Base-by-base conservation (phyloP, 2,113 vertebrate genomes). In the Progne subis region DNA sequence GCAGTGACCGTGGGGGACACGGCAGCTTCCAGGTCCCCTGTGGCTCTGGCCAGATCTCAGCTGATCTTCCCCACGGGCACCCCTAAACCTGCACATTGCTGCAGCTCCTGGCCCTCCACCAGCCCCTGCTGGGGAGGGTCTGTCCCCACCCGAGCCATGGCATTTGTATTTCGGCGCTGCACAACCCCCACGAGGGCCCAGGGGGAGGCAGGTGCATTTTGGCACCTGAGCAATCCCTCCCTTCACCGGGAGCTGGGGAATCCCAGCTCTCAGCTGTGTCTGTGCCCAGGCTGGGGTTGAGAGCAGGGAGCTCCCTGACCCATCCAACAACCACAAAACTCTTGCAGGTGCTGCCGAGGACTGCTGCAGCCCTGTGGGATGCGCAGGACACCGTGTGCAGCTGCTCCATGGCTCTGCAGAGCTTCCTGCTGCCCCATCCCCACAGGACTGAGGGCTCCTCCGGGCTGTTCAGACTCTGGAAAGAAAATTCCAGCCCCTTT, bases 91-190 rank as follows among this genome's bases (percentile, higher is more conserved):
- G 18, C 37, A 15, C 14, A 4, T 4, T 31, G 24, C 16, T 34
- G 59, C 16, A 55, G 1, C 67, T 29, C 46, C 64, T 64, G 77
- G 8, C 49, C 32, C 28, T 12, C 29, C 11, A 25, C 2, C 41
- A 43, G 29, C 61, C 63, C 20, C 37, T 14, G 52, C n/a, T 24
- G 23, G 20, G 17, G 23, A 19, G 11, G 15, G 4, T 60, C 29
- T 86, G 50, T 11, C 21, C 67, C 8, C 5, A 11, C 19, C 29
- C 8, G 18, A n/a, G 71, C 32, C 23, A 28, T 9, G 23, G n/a
- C 31, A 6, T 14, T 46, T 61, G n/a, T 0, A 0, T 25, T 44
- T 56, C 2, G 0, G 29, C 2, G 5, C 65, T 56, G 64, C 14
- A 60, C 50, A 64, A 37, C 13, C 37, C 1, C 0, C 23, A 9